phyloP scores from a whole-genome alignment of 1,140 invertebrate genomes.

The Leptinotarsa defecta region DNA sequence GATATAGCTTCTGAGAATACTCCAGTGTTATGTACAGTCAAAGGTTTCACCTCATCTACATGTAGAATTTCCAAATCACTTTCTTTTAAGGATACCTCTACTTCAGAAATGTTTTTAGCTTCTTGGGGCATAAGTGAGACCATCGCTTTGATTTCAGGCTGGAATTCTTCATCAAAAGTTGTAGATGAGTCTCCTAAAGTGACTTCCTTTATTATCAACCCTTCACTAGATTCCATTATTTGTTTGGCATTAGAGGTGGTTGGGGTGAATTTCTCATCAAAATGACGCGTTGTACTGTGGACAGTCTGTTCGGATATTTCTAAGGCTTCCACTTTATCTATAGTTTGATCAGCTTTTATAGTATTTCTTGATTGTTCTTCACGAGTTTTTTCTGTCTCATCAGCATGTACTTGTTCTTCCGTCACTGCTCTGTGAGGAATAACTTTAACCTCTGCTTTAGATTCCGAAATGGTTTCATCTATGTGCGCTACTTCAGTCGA shows the following conservation, averaged over 20 bases:
- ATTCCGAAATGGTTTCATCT: conserved; percentile 18
- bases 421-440: conserved; percentile 22
- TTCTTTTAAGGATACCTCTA: conserved; percentile 65
- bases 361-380: background rate
- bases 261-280: conserved; percentile 59
- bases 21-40: conserved; percentile 53
- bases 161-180: conserved; percentile 46
- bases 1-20: conserved; percentile 61
- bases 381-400: conserved; percentile 35
- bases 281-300: conserved; percentile 60
- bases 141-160: conserved; percentile 57
- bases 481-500: conserved; percentile 47
- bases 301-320: conserved; percentile 64
- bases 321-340: conserved; percentile 65
- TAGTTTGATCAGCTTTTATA: conserved; percentile 57
- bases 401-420: conserved; percentile 24
- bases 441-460: conserved; percentile 28
- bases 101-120: conserved; percentile 67
- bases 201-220: conserved; percentile 64
- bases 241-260: conserved; percentile 59
- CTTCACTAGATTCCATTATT: conserved; percentile 62
- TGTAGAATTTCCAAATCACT: conserved; percentile 58
- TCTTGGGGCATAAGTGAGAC: conserved; percentile 64
- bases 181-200: conserved; percentile 51
- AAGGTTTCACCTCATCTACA: conserved; percentile 44